These are phyloP conservation scores for Myopa testacea DNA, from an alignment of 2,888 invertebrate species.

Conservation along the genomic window DNA sequence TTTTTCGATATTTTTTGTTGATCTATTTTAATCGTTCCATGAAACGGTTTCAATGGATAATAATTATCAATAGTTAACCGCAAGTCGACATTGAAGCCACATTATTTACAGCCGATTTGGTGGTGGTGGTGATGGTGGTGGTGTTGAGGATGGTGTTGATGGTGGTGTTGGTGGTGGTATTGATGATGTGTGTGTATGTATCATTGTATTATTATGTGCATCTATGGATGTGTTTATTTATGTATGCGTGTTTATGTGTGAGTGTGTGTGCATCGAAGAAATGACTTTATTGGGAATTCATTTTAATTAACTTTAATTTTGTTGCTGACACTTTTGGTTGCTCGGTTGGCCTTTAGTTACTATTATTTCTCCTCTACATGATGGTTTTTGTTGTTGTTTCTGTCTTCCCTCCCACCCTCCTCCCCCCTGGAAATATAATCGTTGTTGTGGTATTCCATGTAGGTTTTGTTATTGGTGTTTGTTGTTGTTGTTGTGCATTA, in stretches of 20 bases:
- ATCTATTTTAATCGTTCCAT: slow-evolving; percentile 10
- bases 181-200: neutral
- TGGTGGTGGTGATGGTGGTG: too few relatives aligned
- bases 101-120: neutral
- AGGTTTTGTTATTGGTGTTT: slow-evolving; percentile 7
- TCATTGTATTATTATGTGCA: neutral
- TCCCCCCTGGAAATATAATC: slow-evolving; percentile 6
- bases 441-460: slow-evolving; percentile 34
- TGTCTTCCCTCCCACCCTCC: neutral
- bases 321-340: slow-evolving; percentile 34
- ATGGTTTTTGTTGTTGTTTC: slow-evolving; percentile 9
- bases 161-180: neutral
- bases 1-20: neutral
- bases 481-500: neutral
- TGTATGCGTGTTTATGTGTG: neutral
- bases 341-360: neutral
- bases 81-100: slow-evolving; percentile 22
- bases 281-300: slow-evolving; percentile 55
- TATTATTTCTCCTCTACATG: neutral
- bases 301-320: slow-evolving; percentile 55
- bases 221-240: neutral
- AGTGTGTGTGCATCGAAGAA: slow-evolving; percentile 30
- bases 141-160: too few relatives aligned
- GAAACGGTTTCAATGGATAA: neutral
- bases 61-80: slow-evolving; percentile 21